Conservation (phyloP, 2,797 vertebrate genomes). For the Yasuhikotakia modesta region DNA sequence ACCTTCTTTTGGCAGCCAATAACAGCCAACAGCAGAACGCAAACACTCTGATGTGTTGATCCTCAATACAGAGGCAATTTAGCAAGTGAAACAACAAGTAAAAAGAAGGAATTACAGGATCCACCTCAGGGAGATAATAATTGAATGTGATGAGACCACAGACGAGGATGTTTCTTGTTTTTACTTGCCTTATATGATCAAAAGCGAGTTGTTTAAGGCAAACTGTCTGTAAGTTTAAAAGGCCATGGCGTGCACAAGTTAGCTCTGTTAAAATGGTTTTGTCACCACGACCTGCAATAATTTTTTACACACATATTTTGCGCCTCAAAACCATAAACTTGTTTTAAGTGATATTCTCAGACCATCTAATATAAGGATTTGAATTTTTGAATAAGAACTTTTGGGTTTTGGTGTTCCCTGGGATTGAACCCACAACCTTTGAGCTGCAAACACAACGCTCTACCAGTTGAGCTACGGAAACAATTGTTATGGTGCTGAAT, state of each 20-base stretch:
- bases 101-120: slow-evolving; percentile 27
- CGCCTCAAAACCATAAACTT: not conserved
- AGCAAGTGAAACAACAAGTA: slow-evolving; percentile 25
- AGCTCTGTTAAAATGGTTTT: slow-evolving; percentile 7
- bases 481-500: no score
- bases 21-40: slow-evolving; percentile 3
- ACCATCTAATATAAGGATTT: not conserved
- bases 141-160: slow-evolving; percentile 39
- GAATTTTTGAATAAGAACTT: no score
- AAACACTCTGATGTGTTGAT: slow-evolving; percentile 6
- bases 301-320: not conserved
- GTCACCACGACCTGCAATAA: not conserved
- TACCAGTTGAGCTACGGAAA: no score
- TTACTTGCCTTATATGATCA: slow-evolving; percentile 39
- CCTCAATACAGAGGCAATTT: slow-evolving; percentile 22
- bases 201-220: slow-evolving; percentile 20
- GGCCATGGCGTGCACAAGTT: slow-evolving; percentile 5
- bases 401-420: no score
- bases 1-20: slow-evolving; percentile 19
- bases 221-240: slow-evolving; percentile 18
- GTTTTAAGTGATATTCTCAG: not conserved
- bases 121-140: slow-evolving; percentile 29
- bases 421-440: no score
- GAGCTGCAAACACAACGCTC: no score
- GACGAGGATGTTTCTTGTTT: slow-evolving; percentile 42